phyloP scores from a whole-genome alignment of 2,888 invertebrate species.

The Schizotus pectinicornis region DNA sequence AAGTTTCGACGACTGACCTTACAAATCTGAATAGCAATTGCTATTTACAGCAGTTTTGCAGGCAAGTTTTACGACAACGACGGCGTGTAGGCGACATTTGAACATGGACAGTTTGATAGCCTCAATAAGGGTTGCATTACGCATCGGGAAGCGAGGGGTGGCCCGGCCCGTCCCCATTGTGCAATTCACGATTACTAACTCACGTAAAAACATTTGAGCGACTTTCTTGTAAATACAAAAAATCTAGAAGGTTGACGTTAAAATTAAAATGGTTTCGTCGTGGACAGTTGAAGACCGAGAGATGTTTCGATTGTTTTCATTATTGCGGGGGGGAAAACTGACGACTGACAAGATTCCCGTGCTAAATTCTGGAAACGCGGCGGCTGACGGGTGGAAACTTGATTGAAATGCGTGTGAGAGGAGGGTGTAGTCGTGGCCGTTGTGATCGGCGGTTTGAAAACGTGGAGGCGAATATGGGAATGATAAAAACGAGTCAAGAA shows the following conservation, averaged over 20 bases:
- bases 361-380: too few relatives aligned
- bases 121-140: constrained; percentile 23
- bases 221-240: constrained; percentile 1
- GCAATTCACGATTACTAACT: constrained; percentile 16
- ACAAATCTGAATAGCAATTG: too few relatives aligned
- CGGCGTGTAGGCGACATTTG: constrained; percentile 1
- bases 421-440: neutral
- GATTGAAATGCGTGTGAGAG: neutral
- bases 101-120: neutral
- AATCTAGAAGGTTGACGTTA: too few relatives aligned
- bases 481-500: neutral
- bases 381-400: neutral
- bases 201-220: constrained; percentile 20
- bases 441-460: neutral
- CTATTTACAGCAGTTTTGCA: constrained; percentile 1
- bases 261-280: too few relatives aligned
- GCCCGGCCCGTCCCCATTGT: neutral
- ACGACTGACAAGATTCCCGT: too few relatives aligned
- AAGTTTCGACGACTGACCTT: too few relatives aligned
- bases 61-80: constrained; percentile 4
- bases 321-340: too few relatives aligned
- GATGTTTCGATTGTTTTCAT: too few relatives aligned
- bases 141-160: constrained; percentile 2
- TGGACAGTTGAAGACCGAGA: too few relatives aligned
- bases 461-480: neutral